Base-by-base conservation (phyloP, 2,113 vertebrate species). In the Crotophaga sulcirostris region DNA sequence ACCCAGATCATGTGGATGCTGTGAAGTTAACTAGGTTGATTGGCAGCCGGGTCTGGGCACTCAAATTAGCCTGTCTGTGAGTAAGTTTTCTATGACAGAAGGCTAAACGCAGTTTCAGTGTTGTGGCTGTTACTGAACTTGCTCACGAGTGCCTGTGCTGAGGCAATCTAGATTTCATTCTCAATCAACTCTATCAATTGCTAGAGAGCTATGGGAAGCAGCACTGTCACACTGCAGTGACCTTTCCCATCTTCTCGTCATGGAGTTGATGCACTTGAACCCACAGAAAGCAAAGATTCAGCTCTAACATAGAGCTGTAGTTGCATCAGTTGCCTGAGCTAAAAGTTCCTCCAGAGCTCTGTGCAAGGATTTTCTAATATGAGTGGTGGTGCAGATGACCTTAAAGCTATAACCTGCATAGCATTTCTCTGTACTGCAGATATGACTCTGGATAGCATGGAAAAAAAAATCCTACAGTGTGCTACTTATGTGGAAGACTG, bases 31-130 rank as follows among this genome's bases (percentile, higher is more conserved):
- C 77, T 52, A 60, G 84, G 84, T 49, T 97, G 94, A 97, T 85
- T 95, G 94, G 95, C 96, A 96, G 91, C 66, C 84, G 40, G 74
- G 94, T n/a, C 95, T 96, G 96, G 93, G 78, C 81, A 93, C 95
- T 94, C 62, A 54, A 93, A 96, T 96, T 97, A 97, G 94, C 94
- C 66, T 69, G 74, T 84, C 91, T 87, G 36, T 52, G 66, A 89
- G 59, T 78, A 94, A 79, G 89, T 87, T 90, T 87, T 89, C 76
- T 89, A 40, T 63, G 69, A 70, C 83, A 94, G 84, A 69, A 60
- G 24, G 28, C 60, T 70, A 87, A 68, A 29, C 0, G 9, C 83
- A 80, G 73, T 1, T 73, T 84, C 58, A 56, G 80, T 23, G 52
- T 86, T 84, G 85, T 69, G 74, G 36, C 79, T 6, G 12, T 72